These are phyloP conservation scores for Rhabditoides inermis DNA, from an alignment of 2,888 invertebrate genomes.

Conservation along the genomic window DNA sequence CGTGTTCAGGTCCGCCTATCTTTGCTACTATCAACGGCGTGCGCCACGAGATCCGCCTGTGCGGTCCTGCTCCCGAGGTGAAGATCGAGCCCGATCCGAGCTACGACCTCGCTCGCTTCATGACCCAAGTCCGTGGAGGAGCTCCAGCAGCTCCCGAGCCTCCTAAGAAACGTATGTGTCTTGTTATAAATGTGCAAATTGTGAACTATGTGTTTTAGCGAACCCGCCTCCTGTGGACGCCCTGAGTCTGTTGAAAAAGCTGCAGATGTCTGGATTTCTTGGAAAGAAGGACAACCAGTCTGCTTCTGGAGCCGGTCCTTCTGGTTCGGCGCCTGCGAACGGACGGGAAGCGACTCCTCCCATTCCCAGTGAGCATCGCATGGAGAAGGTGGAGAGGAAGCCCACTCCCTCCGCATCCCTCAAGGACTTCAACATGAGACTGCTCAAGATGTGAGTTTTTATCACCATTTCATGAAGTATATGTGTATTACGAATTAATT, in stretches of 20 bases:
- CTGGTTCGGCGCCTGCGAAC: too few species aligned
- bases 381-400: too few species aligned
- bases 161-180: constrained; percentile 5
- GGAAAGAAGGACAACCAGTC: too few species aligned
- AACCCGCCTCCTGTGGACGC: too few species aligned
- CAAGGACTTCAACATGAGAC: constrained; percentile 18
- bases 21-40: constrained; percentile 72
- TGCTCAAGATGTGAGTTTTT: constrained; percentile 18
- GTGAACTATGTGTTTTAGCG: too few species aligned
- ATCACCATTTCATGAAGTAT: too few species aligned
- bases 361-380: constrained; percentile 8
- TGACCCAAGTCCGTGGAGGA: constrained; percentile 17
- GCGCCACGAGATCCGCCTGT: constrained; percentile 70
- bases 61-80: constrained; percentile 85
- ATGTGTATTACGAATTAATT: too few species aligned
- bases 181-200: too few species aligned
- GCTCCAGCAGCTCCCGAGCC: constrained; percentile 7
- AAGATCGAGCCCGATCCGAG: constrained; percentile 73
- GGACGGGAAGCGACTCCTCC: constrained; percentile 6
- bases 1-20: constrained; percentile 67
- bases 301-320: too few species aligned
- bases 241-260: too few species aligned
- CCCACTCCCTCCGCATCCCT: constrained; percentile 60
- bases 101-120: constrained; percentile 63
- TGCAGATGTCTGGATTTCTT: too few species aligned